Percentiles rank a stretch among this genome's conserved stretches.
Conservation (phyloP, 2,113 vertebrate genomes). For the Siniperca knerii region DNA sequence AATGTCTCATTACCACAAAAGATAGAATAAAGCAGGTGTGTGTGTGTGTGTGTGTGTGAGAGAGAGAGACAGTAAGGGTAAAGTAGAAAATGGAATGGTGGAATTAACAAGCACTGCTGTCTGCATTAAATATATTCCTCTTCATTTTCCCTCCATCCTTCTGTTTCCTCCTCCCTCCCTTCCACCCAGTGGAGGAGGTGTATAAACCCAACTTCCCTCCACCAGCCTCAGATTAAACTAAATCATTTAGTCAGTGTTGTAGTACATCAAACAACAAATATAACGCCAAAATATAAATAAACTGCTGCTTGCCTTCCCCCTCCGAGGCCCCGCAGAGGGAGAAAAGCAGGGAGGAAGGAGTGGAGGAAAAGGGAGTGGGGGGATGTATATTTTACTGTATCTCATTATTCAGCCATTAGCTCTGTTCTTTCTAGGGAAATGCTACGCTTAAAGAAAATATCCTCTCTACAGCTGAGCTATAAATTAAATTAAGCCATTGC, state of each 20-base stretch:
- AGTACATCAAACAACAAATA: conserved; percentile 54
- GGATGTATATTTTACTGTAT: conserved; percentile 55
- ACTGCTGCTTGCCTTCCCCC: conserved; percentile 2
- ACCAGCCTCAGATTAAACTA: conserved; percentile 40
- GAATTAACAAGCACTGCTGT: not conserved
- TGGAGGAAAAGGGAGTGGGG: not conserved
- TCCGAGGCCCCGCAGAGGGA: conserved; percentile 24
- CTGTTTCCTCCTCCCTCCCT: not conserved
- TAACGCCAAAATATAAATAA: conserved; percentile 40
- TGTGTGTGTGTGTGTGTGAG: not conserved
- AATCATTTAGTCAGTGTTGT: conserved; percentile 53
- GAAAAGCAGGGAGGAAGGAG: not conserved
- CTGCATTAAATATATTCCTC: not conserved
- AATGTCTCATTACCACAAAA: not conserved
- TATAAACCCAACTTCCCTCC: conserved; percentile 18
- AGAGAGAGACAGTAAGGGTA: not conserved
- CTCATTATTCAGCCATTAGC: conserved; percentile 77
- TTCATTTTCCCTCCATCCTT: not conserved
- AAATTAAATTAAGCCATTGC: conserved; percentile 69
- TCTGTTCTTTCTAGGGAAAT: conserved; percentile 69
- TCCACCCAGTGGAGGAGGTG: not conserved
- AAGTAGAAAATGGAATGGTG: not conserved
- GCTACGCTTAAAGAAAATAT: conserved; percentile 55
- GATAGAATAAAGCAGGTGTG: not conserved
- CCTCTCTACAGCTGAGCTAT: conserved; percentile 52